Evolutionary conservation across 2,888 invertebrate species (phyloP), one percentile per base, ranked within the genome.

Genomic region (Scaptomyza caliginosa): DNA sequence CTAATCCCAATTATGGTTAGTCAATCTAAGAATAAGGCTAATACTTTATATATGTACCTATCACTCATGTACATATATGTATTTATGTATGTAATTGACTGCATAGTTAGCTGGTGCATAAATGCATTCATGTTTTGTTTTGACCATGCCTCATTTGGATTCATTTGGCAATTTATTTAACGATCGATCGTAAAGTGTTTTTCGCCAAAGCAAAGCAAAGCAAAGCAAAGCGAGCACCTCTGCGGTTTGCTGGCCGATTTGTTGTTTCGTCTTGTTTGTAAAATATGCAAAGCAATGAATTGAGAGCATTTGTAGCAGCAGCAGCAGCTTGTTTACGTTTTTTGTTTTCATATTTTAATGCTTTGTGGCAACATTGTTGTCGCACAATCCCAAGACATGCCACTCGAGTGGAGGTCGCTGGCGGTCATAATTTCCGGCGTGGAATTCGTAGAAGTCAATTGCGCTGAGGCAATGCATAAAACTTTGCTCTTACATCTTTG

Each of bases 111-210:
- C 34, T 23, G 68, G 45, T 55, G 63, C 69, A 57, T 54, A 51
- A 56, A 32, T 76, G 76, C 51, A 70, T 40, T 52, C 55, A 73
- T 79, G 77, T 50, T 69, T 72, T 67, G 68, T 85, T 81, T 68
- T 74, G 84, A 55, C 81, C 81, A 81, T 81, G 88, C 86, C 85
- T 88, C 85, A 76, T 88, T 88, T 77, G 55, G 72, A 80, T 88
- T 86, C 77, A 88, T 86, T 81, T 80, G 81, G 76, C 89, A 89
- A 88, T 89, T 89, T 78, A 72, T 87, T 90, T 89, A 85, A 89
- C 85, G 89, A 88, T 83, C 81, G 85, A 88, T 89, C 90, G 85
- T 90, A 88, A 90, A 89, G 78, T 75, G 82, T 24, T 59, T 65
- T 73, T 70, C 71, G 68, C 58, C 55, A 32, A 32, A 32, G 32